Base-by-base conservation (phyloP, 2,113 vertebrate genomes). In the Acanthochromis polyacanthus region DNA sequence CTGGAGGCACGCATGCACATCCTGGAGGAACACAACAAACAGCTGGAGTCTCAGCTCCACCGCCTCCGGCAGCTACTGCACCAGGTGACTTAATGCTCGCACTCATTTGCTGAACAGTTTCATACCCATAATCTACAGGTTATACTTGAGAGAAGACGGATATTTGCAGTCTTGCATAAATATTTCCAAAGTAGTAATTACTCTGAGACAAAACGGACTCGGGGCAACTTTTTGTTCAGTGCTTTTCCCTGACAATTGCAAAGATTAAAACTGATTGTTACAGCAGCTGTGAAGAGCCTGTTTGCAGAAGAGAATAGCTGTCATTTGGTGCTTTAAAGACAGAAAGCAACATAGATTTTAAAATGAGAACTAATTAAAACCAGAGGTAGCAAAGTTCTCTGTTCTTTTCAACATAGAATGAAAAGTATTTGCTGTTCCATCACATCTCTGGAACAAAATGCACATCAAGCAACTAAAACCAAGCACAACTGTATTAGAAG, bases 1-100 rank as follows among this genome's bases (percentile, higher is more conserved):
- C 93, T 99, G 75, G 98, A 99, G 90, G 97, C 96, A 0, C 96
- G 97, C 88, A 99, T 99, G 98, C 97, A 97, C 88, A 98, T 99
- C 82, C 76, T 99, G 82, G 98, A 99, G 94, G 97, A 99, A 84
- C 98, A 99, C 90, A 99, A 99, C 87, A 98, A 97, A 61, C 98
- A 99, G 53, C 19, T 99, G 89, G 98, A 99, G 92, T 99, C 97
- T 36, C 98, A 99, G 91, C 96, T 99, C 28, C 96, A 96, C 64
- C 95, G 98, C 25, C 95, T 99, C 19, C 93, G 98, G 38, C 97
- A 98, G 91, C 96, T 99, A 0, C 95, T 99, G 52, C 97, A 98
- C 85, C 98, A 99, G 98, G 98, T 99, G 77, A 78, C 23, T 0
- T 1, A 56, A 56, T 53, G 16, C 43, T 45, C 14, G 10, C 25